Evolutionary conservation across 2,797 vertebrate species (phyloP).

Genomic region (Darevskia mixta): DNA sequence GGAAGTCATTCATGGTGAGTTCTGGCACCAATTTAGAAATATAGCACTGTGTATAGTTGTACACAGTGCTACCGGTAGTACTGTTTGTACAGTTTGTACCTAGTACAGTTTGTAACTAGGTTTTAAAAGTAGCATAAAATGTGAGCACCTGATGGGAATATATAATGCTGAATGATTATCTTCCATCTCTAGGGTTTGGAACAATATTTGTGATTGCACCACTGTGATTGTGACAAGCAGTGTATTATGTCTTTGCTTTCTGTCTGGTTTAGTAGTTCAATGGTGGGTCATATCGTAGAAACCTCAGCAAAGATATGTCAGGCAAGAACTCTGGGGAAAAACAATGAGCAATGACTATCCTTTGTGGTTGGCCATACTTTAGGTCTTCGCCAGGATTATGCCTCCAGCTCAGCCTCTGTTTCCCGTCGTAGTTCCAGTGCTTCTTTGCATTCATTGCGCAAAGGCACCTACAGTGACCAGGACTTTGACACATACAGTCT

Average conservation of each 20-base stretch:
- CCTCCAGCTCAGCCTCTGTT: constrained; percentile 89
- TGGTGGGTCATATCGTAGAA: no score
- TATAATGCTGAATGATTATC: not conserved
- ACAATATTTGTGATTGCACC: not conserved
- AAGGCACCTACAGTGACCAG: constrained; percentile 92
- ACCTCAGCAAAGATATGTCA: accelerated
- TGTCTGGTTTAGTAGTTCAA: not conserved
- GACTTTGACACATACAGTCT: constrained; percentile 92
- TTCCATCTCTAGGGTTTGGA: not conserved
- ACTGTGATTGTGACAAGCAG: not conserved
- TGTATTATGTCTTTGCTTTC: not conserved
- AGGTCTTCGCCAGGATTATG: constrained; percentile 94
- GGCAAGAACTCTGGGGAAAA: accelerated
- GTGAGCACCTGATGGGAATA: not conserved
- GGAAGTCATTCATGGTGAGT: no score
- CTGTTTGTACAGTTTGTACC: no score
- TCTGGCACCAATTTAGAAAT: no score
- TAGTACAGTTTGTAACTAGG: not conserved
- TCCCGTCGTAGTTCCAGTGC: constrained; percentile 91
- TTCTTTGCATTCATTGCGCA: constrained; percentile 90
- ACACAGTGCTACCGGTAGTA: no score
- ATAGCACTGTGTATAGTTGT: no score
- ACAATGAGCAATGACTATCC: accelerated
- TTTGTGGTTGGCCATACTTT: accelerated
- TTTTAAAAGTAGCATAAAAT: not conserved